Percentiles rank a stretch among this genome's conserved stretches.
Evolutionary conservation across 2,797 vertebrate species (phyloP).

Genomic region (Microctenopoma lineatum): DNA sequence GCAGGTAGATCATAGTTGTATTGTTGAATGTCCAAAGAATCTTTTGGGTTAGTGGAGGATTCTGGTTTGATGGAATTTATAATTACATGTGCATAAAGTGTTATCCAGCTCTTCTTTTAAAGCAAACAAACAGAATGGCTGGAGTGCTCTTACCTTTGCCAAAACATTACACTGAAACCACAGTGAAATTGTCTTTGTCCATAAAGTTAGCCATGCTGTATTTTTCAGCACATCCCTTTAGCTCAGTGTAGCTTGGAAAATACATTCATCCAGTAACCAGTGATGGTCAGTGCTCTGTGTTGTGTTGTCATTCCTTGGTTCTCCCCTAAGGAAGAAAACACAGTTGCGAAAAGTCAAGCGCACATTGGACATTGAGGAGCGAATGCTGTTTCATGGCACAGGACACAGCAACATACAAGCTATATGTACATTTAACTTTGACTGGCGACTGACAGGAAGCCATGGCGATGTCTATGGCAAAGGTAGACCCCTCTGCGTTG

Average conservation of each 20-base stretch:
- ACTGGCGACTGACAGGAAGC: slow-evolving; percentile 96
- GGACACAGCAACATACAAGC: slow-evolving; percentile 95
- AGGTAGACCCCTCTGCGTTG: slow-evolving; percentile 80
- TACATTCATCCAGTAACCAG: slow-evolving; percentile 5
- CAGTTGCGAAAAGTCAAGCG: slow-evolving; percentile 94
- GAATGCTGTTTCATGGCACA: slow-evolving; percentile 97
- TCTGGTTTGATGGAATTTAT: too few relatives aligned
- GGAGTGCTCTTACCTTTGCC: background rate
- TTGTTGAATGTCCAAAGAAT: background rate
- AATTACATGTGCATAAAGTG: too few relatives aligned
- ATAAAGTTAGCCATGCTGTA: background rate
- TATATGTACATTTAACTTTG: slow-evolving; percentile 98
- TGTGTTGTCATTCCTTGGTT: slow-evolving; percentile 51
- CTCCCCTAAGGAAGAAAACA: slow-evolving; percentile 90
- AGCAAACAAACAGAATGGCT: background rate
- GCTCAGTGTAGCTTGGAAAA: background rate
- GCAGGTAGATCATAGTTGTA: slow-evolving; percentile 85
- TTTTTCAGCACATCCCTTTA: background rate
- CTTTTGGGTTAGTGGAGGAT: background rate
- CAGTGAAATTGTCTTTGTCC: background rate
- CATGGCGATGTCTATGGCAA: slow-evolving; percentile 95
- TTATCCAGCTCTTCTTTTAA: slow-evolving; percentile 1
- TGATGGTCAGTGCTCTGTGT: slow-evolving; percentile 38
- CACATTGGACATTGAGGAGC: slow-evolving; percentile 89
- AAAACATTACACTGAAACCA: slow-evolving; percentile 10